Base-by-base conservation (phyloP, 2,888 invertebrate genomes). In the Amorpha juglandis region DNA sequence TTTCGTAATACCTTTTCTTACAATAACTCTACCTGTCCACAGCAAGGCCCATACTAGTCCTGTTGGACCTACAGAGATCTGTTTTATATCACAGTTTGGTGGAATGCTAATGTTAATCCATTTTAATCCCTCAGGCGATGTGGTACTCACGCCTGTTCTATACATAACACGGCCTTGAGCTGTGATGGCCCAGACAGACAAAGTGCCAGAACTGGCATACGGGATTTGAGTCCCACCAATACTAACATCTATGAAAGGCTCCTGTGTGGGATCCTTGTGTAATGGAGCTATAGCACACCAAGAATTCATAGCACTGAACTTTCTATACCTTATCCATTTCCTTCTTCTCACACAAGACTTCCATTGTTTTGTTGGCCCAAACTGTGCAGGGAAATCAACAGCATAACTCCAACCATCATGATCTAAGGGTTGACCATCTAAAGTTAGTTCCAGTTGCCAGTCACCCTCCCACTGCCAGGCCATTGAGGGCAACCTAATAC, bases 381-480 rank as follows among this genome's bases (percentile, higher is more conserved):
- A 98, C 52, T 96, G 96, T 12, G 97, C 96, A 65, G 98, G 98
- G 88, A 98, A 98, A 87, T 98, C 98, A 47, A 98, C 94, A 47
- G 98, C 98, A 91, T 98, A 98, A 65, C 97, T 97, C 98, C 98
- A 98, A 16, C 98, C 98, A 93, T 98, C 97, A 84, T 97, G 97
- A 79, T 97, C 97, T 69, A 98, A 91, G 3, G 97, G 96, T 79
- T 98, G 97, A 19, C 98, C 98, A 84, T 97, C 96, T 74, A 97
- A 91, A 6, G 96, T 96, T 21, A 97, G 94, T 82, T 98, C 98
- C 66, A 98, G 92, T 77, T 97, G 96, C 98, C 98, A 98, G 74
- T 98, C 98, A 3, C 97, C 97, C 91, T 99, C 98, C 98, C 98
- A 99, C 80, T 98, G 97, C 98, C 98, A 99, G 16, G 98, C 98